These are phyloP conservation scores for Mesoligia furuncula DNA, from an alignment of 2,888 invertebrate genomes.

Conservation along the genomic window DNA sequence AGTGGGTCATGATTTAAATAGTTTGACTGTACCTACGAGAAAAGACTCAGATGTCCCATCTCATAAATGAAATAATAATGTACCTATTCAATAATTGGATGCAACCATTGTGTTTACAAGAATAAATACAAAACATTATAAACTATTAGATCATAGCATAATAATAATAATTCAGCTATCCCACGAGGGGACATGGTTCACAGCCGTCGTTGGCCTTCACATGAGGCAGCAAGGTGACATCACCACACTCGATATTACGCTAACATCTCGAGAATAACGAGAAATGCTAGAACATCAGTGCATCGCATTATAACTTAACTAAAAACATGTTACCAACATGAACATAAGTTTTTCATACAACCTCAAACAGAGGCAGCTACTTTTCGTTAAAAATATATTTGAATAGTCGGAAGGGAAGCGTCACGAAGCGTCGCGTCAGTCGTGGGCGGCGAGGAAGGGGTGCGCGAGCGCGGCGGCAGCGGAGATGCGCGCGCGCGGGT, in stretches of 20 bases:
- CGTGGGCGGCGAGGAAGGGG: conserved; percentile 91
- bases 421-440: neutral
- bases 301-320: conserved; percentile 8
- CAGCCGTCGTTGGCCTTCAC: conserved; percentile 33
- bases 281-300: neutral
- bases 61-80: neutral
- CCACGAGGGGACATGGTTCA: conserved; percentile 23
- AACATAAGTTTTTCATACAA: conserved; percentile 22
- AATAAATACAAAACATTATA: conserved; percentile 38
- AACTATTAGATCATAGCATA: conserved; percentile 24
- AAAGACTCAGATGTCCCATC: neutral
- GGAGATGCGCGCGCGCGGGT: conserved; percentile 93
- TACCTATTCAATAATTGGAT: neutral
- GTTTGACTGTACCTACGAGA: neutral
- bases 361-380: conserved; percentile 8
- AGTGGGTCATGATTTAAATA: neutral
- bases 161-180: conserved; percentile 18
- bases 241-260: conserved; percentile 7
- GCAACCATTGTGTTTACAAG: neutral
- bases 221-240: conserved; percentile 8
- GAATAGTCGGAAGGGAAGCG: neutral
- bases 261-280: neutral
- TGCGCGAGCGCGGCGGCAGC: conserved; percentile 94
- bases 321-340: conserved; percentile 21
- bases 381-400: conserved; percentile 4